Base-by-base conservation (phyloP, 2,797 vertebrate genomes). In the Enteromius argenteus region DNA sequence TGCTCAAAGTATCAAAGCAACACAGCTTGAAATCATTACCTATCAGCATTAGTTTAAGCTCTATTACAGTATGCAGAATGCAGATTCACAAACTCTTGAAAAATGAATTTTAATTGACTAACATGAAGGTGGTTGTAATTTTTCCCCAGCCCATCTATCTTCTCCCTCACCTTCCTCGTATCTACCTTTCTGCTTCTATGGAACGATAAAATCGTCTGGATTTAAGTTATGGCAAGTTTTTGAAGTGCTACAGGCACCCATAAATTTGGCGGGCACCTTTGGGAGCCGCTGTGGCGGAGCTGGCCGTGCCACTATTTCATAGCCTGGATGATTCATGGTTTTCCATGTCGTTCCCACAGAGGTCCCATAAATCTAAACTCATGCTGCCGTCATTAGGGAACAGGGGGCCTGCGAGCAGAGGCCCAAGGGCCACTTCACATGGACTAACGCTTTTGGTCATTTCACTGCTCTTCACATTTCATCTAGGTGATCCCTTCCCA, bases 261-360 rank as follows among this genome's bases (percentile, higher is more conserved):
- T 99, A 99, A 98, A 98, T 98, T 98, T 96, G 95, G 94, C 91
- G 92, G 95, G 95, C 96, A 96, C 95, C 96, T 97, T 95, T 95
- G 95, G 94, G 94, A 92, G 91, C 90, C 90, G 84, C 89, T 95
- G 92, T 49, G 82, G 84, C 83, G 64, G 71, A 86, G 72, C 60
- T 79, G 60, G 86, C 90, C 78, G 87, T 88, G 90, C 91, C 94
- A 94, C 94, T 94, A 93, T 96, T 96, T 97, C 95, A 95, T 94
- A 95, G 95, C 94, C 93, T 91, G 56, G 13, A 92, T 97, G 97
- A 98, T 98, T 98, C 98, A 96, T 96, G 90, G 94, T 91, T 88
- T 90, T 95, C 93, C 95, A 95, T 94, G 95, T 96, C 92, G 90
- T 92, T 94, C 95, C 96, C 96, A 96, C 95, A 94, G 95, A 94